Conservation (phyloP, 2,888 invertebrate genomes). For the Scaptomyza reducta region DNA sequence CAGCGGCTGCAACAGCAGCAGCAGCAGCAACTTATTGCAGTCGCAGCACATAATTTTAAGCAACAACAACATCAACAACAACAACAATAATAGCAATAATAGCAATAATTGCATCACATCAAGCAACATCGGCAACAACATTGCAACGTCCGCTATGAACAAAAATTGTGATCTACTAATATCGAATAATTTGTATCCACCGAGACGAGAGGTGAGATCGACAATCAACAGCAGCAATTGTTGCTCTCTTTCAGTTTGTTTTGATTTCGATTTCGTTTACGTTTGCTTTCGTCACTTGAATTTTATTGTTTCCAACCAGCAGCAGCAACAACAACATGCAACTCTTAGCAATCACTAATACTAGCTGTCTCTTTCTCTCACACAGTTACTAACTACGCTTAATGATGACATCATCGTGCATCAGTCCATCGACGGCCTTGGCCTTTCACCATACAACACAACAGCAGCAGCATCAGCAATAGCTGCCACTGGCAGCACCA, state of each 20-base stretch:
- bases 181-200: constrained; percentile 84
- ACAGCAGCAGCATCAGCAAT: constrained; percentile 57
- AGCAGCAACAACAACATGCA: not conserved
- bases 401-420: constrained; percentile 79
- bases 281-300: not conserved
- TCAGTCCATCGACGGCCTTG: constrained; percentile 70
- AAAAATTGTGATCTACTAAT: constrained; percentile 84
- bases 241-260: constrained; percentile 2
- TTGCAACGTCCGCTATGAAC: constrained; percentile 70
- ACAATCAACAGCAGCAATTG: not conserved
- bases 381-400: constrained; percentile 83
- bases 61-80: constrained; percentile 74
- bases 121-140: constrained; percentile 45
- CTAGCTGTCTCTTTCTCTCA: constrained; percentile 8
- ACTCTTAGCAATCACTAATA: not conserved
- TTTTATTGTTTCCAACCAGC: not conserved
- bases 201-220: constrained; percentile 83
- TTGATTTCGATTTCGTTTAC: not conserved
- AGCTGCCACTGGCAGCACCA: constrained; percentile 45
- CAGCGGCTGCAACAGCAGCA: constrained; percentile 37
- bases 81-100: constrained; percentile 55
- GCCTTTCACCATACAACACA: constrained; percentile 36
- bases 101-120: constrained; percentile 71
- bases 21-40: constrained; percentile 31
- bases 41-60: constrained; percentile 72